Percentiles rank a stretch among this genome's conserved stretches.
Conservation (phyloP, 1,140 invertebrate species). For the Pogonomyrmex californicus region DNA sequence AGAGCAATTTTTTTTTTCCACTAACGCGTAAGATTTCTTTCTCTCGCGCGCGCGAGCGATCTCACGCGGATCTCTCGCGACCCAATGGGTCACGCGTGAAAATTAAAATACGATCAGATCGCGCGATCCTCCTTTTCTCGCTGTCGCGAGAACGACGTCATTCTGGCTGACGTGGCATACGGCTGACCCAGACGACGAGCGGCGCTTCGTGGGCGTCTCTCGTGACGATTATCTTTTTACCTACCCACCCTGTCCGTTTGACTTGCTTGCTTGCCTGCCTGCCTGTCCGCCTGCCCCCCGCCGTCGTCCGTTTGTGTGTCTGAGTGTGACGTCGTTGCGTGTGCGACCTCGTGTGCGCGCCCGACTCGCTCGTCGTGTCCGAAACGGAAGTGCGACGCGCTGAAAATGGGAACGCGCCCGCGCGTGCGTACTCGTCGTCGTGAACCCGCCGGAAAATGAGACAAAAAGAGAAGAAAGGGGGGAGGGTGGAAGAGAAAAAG, state of each 20-base stretch:
- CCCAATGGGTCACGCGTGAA: conserved; percentile 51
- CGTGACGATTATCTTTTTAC: conserved; percentile 52
- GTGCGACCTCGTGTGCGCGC: conserved; percentile 29
- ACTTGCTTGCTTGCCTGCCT: not conserved
- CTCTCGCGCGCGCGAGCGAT: not conserved
- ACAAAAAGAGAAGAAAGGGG: not conserved
- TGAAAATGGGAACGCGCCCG: conserved; percentile 31
- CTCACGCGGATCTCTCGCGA: not conserved
- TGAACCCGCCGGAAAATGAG: not conserved
- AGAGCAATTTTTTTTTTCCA: conserved; percentile 23
- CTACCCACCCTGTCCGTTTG: conserved; percentile 38
- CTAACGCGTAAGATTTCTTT: conserved; percentile 21
- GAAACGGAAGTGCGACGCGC: conserved; percentile 56
- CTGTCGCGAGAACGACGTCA: conserved; percentile 68
- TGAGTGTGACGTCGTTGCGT: conserved; percentile 48
- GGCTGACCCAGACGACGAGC: conserved; percentile 53
- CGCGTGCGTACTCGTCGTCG: conserved; percentile 32
- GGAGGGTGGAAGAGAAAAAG: not conserved
- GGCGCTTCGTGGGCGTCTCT: conserved; percentile 52
- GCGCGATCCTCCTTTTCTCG: conserved; percentile 66
- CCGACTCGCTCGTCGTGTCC: conserved; percentile 12
- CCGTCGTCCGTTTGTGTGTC: conserved; percentile 33
- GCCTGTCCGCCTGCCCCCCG: conserved; percentile 20
- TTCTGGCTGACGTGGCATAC: conserved; percentile 73
- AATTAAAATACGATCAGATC: conserved; percentile 67